phyloP scores from a whole-genome alignment of 2,797 vertebrate genomes.

The Carduelis carduelis region DNA sequence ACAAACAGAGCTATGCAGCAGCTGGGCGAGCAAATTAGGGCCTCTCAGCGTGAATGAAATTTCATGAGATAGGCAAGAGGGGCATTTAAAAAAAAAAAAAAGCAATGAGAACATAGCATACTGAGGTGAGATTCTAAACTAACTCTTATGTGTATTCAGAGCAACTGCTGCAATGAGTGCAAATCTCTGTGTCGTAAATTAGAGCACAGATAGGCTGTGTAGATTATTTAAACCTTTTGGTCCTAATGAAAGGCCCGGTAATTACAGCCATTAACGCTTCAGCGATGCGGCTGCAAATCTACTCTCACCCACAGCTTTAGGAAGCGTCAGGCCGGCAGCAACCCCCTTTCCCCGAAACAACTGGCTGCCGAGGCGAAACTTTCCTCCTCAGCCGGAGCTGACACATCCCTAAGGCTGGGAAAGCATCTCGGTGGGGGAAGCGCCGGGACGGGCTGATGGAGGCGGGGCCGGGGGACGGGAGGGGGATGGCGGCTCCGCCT shows the following conservation, averaged over 20 bases:
- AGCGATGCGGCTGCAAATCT: background rate
- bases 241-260: background rate
- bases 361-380: background rate
- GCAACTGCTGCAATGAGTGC: background rate
- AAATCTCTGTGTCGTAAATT: background rate
- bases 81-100: background rate
- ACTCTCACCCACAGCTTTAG: background rate
- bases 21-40: background rate
- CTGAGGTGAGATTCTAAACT: background rate
- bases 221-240: background rate
- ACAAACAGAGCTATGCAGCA: background rate
- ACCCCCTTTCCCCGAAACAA: background rate
- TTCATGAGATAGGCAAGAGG: background rate
- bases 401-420: background rate
- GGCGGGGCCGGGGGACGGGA: background rate
- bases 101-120: background rate
- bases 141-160: background rate
- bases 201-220: background rate
- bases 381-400: background rate
- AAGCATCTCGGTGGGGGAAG: fast-evolving
- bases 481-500: background rate
- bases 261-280: background rate
- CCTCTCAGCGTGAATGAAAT: background rate
- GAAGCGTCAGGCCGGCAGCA: background rate
- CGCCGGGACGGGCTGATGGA: background rate